Evolutionary conservation across 2,797 vertebrate genomes (phyloP).

Genomic region (Nyctalus aviator): DNA sequence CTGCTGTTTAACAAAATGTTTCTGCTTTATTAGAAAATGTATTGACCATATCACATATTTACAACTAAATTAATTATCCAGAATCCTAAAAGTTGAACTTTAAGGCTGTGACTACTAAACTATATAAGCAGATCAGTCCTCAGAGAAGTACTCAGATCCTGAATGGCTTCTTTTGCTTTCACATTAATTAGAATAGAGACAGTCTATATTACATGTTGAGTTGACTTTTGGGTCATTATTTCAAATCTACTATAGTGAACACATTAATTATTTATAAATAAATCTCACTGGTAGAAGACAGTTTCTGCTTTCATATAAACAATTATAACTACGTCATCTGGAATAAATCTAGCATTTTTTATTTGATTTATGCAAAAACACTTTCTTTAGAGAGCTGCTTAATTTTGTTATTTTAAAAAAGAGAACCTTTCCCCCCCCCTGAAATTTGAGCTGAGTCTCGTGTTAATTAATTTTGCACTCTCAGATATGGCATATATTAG

Average conservation of each 20-base stretch:
- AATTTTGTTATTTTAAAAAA: not conserved
- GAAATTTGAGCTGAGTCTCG: not conserved
- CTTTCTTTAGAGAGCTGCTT: not conserved
- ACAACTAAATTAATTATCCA: not conserved
- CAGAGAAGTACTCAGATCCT: not conserved
- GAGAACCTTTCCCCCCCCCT: not conserved
- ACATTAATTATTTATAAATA: conserved; percentile 51
- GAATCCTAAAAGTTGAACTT: not conserved
- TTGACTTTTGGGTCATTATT: conserved; percentile 6
- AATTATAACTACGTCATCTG: not conserved
- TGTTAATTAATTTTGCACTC: not conserved
- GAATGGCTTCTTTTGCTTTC: not conserved
- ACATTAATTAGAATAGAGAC: conserved; percentile 9
- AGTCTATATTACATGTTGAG: not conserved
- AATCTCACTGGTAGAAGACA: not conserved
- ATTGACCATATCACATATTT: not conserved
- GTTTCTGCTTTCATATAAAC: conserved; percentile 6
- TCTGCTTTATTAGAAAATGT: conserved; percentile 28
- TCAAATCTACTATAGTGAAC: not conserved
- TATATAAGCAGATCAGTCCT: not conserved
- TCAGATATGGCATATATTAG: not conserved
- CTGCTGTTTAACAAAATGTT: not conserved
- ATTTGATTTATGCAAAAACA: not conserved
- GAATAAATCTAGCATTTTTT: conserved; percentile 45
- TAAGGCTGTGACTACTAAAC: not conserved